These are phyloP conservation scores for Siderastrea siderea DNA, from an alignment of 92 coral and sea anemone genomes.

Conservation along the genomic window DNA sequence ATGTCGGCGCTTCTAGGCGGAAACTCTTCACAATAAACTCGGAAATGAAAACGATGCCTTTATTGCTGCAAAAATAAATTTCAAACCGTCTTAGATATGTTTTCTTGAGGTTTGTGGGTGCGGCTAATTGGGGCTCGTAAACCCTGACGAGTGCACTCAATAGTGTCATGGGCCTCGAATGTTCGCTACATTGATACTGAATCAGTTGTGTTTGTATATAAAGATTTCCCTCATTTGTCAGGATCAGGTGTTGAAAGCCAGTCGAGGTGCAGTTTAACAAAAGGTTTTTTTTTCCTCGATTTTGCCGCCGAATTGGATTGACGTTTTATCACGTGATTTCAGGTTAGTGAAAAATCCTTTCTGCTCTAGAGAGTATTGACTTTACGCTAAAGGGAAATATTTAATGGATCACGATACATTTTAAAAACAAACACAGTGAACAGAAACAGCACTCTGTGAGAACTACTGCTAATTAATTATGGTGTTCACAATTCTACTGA, in stretches of 20 bases:
- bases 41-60: neutral
- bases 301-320: neutral
- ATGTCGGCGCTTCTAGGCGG: neutral
- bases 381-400: neutral
- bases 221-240: neutral
- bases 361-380: neutral
- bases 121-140: neutral
- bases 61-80: neutral
- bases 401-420: too few relatives aligned
- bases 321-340: neutral
- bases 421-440: too few relatives aligned
- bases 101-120: neutral
- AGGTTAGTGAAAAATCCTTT: constrained; percentile 6
- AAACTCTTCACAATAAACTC: neutral
- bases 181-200: neutral
- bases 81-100: neutral
- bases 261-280: neutral
- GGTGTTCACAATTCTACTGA: too few relatives aligned
- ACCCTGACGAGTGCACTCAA: neutral
- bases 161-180: constrained; percentile 9
- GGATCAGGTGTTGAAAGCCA: neutral
- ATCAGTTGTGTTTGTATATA: neutral
- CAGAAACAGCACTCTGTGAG: too few relatives aligned
- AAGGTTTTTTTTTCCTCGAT: neutral
- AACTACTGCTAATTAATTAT: too few relatives aligned